Evolutionary conservation across 2,113 vertebrate genomes (phyloP), one percentile per base, ranked within the genome.

Genomic region (Nesoenas mayeri): DNA sequence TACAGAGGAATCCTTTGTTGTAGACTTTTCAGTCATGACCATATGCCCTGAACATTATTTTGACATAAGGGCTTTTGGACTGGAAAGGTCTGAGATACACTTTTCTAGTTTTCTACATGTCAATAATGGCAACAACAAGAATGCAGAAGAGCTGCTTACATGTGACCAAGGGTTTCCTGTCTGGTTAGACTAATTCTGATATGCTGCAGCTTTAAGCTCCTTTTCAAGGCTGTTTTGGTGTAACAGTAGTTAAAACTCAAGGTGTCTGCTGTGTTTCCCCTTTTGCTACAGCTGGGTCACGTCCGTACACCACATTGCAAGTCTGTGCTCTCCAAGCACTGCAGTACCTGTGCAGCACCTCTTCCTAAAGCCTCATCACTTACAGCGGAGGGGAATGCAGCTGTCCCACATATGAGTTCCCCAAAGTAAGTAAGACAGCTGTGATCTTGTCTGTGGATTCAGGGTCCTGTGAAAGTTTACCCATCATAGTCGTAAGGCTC

Each of bases 291-390:
- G 19, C 22, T n/a, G n/a, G 4, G 10, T 24, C 9, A 7, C 4
- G 5, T 38, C 20, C 2, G 1, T 21, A 48, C 19, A 53, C 4
- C 32, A 47, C 0, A 0, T 47, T 56, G 31, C 18, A 42, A 50
- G 11, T 20, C 34, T 1, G 1, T 9, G 15, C 8, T 60, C 20
- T 57, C 25, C 15, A 17, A 69, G 73, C 0, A 1, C 16, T 73
- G 18, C 1, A 1, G 14, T n/a, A n/a, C 25, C 32, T 28, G 12
- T 31, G 9, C 26, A 70, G 26, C 26, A 40, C 10, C 14, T 17
- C 28, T 28, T 83, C 34, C 28, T 50, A 56, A 70, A 71, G 12
- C 22, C 38, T 70, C 14, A 0, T 58, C 15, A 24, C 14, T 26
- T 18, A 47, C 44, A 19, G 44, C 18, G 4, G 8, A 2, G 5